Evolutionary conservation across 2,888 invertebrate species (phyloP).

Genomic region (Tigriopus californicus): DNA sequence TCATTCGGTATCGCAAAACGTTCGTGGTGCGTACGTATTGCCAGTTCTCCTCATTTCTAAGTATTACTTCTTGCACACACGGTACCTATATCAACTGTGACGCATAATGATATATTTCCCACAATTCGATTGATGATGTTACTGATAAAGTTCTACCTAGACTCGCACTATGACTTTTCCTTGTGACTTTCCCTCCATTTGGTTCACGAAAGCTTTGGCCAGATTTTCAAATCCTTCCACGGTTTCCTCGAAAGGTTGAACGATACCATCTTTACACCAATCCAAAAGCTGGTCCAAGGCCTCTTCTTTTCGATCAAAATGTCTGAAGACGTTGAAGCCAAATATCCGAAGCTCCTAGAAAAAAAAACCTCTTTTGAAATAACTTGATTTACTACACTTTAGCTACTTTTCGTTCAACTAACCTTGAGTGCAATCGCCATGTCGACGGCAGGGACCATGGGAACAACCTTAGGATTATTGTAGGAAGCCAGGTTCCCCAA

Average conservation of each 20-base stretch:
- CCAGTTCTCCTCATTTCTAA: too few species aligned
- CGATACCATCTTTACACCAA: conserved; percentile 45
- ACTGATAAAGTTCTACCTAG: neutral
- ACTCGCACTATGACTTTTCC: conserved; percentile 14
- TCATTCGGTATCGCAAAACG: too few species aligned
- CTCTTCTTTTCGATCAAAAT: conserved; percentile 40
- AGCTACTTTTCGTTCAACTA: neutral
- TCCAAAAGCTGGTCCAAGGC: conserved; percentile 41
- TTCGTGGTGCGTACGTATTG: too few species aligned
- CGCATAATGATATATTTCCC: too few species aligned
- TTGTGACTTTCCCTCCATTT: conserved; percentile 10
- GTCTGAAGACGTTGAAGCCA: conserved; percentile 39
- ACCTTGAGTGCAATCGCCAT: conserved; percentile 8
- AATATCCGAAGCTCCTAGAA: conserved; percentile 40
- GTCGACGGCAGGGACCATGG: conserved; percentile 24
- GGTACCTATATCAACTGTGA: too few species aligned
- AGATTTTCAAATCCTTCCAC: conserved; percentile 52
- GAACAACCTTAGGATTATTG: conserved; percentile 30
- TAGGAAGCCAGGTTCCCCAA: conserved; percentile 46
- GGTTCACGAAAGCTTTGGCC: conserved; percentile 42
- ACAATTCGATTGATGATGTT: too few species aligned
- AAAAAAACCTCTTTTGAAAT: conserved; percentile 29
- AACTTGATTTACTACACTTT: too few species aligned
- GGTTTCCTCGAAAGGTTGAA: conserved; percentile 46
- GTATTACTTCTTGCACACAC: too few species aligned